phyloP scores from a whole-genome alignment of 2,113 vertebrate species.

The Pseudorasbora parva region DNA sequence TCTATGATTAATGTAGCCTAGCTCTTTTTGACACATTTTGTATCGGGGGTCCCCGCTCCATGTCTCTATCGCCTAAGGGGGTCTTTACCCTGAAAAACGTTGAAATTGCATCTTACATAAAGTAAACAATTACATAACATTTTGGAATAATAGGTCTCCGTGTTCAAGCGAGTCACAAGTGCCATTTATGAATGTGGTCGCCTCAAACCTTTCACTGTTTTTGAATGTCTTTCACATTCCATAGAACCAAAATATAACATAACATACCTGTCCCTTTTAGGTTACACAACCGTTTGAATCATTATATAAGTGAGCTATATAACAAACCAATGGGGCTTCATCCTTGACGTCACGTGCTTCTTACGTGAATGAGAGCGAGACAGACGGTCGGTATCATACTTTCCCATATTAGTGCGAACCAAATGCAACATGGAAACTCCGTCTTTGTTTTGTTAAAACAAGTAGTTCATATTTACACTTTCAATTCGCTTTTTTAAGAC shows the following conservation, averaged over 20 bases:
- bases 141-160: constrained; percentile 12
- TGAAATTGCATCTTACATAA: constrained; percentile 37
- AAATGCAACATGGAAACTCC: background rate
- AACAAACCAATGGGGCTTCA: constrained; percentile 53
- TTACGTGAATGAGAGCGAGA: constrained; percentile 58
- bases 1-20: too few relatives aligned
- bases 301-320: constrained; percentile 79
- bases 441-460: background rate
- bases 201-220: background rate
- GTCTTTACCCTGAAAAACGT: too few relatives aligned
- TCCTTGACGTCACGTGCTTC: constrained; percentile 56
- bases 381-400: background rate
- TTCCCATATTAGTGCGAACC: background rate
- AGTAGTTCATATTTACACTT: background rate
- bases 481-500: background rate
- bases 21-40: too few relatives aligned
- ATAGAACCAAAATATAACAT: background rate
- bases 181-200: background rate
- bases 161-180: background rate
- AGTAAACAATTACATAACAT: constrained; percentile 41
- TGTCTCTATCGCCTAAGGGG: too few relatives aligned
- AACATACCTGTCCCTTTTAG: constrained; percentile 34
- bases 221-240: background rate
- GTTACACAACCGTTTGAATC: constrained; percentile 55
- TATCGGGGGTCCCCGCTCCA: too few relatives aligned